These are phyloP conservation scores for Columba guinea DNA, from an alignment of 2,797 vertebrate species.

Conservation along the genomic window DNA sequence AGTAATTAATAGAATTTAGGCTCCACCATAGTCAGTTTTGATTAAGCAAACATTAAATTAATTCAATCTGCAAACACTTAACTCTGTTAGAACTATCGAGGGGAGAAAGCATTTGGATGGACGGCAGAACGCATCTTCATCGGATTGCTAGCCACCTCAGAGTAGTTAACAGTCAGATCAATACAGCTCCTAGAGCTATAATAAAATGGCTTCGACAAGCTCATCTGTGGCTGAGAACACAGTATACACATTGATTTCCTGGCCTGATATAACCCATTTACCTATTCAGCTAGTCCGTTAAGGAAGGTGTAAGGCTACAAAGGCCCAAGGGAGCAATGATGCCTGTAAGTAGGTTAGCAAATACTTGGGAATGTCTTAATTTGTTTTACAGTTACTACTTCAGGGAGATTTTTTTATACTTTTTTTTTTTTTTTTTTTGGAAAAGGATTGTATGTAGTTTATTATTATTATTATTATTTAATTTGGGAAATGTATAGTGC, in stretches of 20 bases:
- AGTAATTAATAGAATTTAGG: constrained; percentile 82
- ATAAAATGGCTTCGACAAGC: constrained; percentile 84
- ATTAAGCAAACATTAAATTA: constrained; percentile 81
- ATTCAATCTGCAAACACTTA: constrained; percentile 78
- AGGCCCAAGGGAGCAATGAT: constrained; percentile 82
- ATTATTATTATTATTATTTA: background rate
- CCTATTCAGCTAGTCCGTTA: constrained; percentile 84
- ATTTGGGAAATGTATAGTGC: background rate
- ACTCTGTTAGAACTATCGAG: constrained; percentile 71
- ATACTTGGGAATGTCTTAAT: constrained; percentile 84
- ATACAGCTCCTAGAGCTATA: constrained; percentile 83
- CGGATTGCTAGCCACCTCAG: constrained; percentile 77
- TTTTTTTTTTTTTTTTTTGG: background rate
- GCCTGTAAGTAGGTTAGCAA: constrained; percentile 80
- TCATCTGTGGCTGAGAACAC: constrained; percentile 81
- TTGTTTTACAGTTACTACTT: constrained; percentile 68
- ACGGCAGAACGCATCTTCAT: constrained; percentile 78
- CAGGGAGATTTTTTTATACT: constrained; percentile 12
- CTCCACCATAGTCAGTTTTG: constrained; percentile 77
- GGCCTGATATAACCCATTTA: constrained; percentile 85
- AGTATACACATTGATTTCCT: constrained; percentile 86
- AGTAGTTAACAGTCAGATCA: constrained; percentile 82
- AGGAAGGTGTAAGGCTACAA: constrained; percentile 80
- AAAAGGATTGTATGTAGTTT: background rate
- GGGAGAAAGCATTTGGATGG: constrained; percentile 72